Percentiles rank a stretch among this genome's conserved stretches.
These are phyloP conservation scores for Bombus waltoni DNA, from an alignment of 1,140 invertebrate species.

Conservation along the genomic window DNA sequence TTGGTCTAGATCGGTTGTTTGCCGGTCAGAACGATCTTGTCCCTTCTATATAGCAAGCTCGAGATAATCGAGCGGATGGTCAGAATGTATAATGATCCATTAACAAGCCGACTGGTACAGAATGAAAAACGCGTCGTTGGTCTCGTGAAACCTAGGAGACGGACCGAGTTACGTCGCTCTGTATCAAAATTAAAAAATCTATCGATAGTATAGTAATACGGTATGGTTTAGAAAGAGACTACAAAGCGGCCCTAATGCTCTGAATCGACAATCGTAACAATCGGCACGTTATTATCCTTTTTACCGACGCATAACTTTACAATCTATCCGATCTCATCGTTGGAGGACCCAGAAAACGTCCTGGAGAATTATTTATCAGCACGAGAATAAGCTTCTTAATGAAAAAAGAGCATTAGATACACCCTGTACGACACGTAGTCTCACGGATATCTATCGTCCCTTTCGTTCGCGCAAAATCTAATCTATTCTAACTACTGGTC, in stretches of 20 bases:
- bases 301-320: neutral
- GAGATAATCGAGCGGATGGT: neutral
- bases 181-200: conserved; percentile 52
- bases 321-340: no score
- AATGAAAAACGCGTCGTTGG: conserved; percentile 18
- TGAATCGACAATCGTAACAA: neutral
- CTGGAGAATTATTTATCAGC: neutral
- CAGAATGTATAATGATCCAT: neutral
- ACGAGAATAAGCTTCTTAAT: neutral
- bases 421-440: neutral
- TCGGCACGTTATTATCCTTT: neutral
- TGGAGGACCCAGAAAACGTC: neutral
- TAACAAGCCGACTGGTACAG: conserved; percentile 23
- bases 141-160: conserved; percentile 23
- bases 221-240: conserved; percentile 21
- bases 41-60: conserved; percentile 35
- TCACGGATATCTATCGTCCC: conserved; percentile 27
- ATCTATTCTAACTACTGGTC: conserved; percentile 1
- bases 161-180: conserved; percentile 32
- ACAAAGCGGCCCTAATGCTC: neutral
- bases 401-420: conserved; percentile 9
- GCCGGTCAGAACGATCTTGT: neutral
- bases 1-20: neutral
- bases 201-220: conserved; percentile 22
- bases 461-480: conserved; percentile 19